Percentiles rank a stretch among this genome's conserved stretches.
Evolutionary conservation across 2,113 vertebrate genomes (phyloP).

Genomic region (Chiloscyllium plagiosum): DNA sequence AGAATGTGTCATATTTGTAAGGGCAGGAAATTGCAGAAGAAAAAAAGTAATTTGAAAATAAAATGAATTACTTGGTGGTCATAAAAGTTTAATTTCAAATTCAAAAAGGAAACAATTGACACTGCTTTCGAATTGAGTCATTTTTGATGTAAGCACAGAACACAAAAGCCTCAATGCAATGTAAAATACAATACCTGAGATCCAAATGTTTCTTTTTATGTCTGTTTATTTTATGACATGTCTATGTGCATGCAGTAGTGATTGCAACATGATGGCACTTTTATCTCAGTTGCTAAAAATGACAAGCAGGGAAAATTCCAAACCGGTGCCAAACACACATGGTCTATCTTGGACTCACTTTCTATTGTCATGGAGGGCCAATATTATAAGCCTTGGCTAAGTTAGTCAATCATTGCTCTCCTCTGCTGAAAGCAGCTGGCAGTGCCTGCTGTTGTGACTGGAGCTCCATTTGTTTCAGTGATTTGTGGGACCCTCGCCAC

Average conservation of each 20-base stretch:
- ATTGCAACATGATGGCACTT: not conserved
- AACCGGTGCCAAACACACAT: not conserved
- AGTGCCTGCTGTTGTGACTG: not conserved
- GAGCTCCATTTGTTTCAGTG: not conserved
- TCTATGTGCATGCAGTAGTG: not conserved
- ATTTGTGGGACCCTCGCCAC: no score
- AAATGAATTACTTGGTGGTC: not conserved
- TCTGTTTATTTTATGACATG: not conserved
- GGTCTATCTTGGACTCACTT: not conserved
- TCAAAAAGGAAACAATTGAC: not conserved
- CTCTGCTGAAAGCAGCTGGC: not conserved
- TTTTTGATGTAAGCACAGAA: not conserved
- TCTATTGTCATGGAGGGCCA: not conserved
- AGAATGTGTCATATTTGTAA: not conserved
- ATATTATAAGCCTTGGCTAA: not conserved
- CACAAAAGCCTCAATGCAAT: not conserved
- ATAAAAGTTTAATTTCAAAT: not conserved
- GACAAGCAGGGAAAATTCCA: constrained; percentile 15
- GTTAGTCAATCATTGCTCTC: not conserved
- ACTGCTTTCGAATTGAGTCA: not conserved
- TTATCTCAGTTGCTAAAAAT: constrained; percentile 21
- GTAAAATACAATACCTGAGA: not conserved
- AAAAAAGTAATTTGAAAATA: no score
- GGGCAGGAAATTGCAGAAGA: not conserved
- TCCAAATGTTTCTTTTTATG: constrained; percentile 19